Evolutionary conservation across 64 coral and sea anemone species (phyloP).

Genomic region (Montipora capricornis): DNA sequence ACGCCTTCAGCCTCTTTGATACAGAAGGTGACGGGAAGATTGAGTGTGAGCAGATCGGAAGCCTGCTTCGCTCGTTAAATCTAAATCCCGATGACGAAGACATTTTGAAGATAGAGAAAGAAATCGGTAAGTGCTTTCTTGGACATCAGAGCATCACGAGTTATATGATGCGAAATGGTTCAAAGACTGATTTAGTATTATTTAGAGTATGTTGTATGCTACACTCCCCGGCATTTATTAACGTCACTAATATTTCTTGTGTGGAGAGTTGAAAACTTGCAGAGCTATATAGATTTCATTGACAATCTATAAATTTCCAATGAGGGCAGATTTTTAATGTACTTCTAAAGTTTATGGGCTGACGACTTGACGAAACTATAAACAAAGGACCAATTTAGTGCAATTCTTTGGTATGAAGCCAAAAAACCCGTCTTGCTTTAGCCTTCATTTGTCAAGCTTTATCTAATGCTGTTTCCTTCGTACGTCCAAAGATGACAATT

Average conservation of each 20-base stretch:
- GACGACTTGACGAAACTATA: too few species aligned
- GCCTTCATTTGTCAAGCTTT: neutral
- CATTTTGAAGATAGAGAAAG: constrained; percentile 90
- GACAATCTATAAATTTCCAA: neutral
- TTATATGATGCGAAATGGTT: neutral
- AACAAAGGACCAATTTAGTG: neutral
- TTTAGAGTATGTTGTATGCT: neutral
- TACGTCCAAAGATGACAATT: neutral
- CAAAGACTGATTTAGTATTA: neutral
- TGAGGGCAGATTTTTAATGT: too few species aligned
- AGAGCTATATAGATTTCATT: neutral
- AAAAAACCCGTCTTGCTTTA: neutral
- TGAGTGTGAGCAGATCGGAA: constrained; percentile 84
- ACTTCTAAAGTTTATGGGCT: too few species aligned
- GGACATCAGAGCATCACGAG: neutral
- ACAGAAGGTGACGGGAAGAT: constrained; percentile 87
- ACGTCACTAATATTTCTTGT: neutral
- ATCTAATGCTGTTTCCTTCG: neutral
- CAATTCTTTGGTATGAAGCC: neutral
- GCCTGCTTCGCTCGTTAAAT: constrained; percentile 80
- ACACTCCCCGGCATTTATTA: neutral
- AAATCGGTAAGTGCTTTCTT: constrained; percentile 54
- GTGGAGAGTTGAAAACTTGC: neutral
- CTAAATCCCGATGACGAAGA: constrained; percentile 85
- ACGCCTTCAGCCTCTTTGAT: constrained; percentile 85